Evolutionary conservation across 2,113 vertebrate genomes (phyloP).

Genomic region (Condylura cristata): DNA sequence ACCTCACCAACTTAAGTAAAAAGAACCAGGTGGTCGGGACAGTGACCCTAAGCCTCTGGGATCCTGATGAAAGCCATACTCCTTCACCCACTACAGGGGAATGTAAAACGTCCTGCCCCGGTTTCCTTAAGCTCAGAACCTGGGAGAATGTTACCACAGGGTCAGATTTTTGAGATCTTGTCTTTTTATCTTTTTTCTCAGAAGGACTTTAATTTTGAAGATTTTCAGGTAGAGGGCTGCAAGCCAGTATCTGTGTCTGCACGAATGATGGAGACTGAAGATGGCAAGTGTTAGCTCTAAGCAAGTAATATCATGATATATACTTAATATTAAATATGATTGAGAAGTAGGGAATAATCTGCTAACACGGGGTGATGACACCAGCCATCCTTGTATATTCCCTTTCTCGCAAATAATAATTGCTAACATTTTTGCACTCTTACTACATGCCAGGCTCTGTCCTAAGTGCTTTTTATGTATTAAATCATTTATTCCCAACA

Average conservation of each 20-base stretch:
- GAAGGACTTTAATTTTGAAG: conserved; percentile 5
- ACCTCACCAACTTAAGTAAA: neutral
- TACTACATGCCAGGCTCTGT: neutral
- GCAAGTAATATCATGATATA: neutral
- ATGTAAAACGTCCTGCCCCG: neutral
- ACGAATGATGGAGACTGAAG: neutral
- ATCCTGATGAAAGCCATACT: neutral
- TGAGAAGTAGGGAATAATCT: neutral
- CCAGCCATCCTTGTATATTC: neutral
- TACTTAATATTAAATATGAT: neutral
- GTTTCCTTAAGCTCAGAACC: neutral
- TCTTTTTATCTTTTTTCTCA: neutral
- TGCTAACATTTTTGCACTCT: neutral
- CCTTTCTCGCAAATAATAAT: neutral
- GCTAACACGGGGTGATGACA: neutral
- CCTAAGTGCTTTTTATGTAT: neutral
- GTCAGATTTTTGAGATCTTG: neutral
- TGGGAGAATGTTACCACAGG: neutral
- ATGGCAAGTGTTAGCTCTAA: neutral
- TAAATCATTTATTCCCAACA: conserved; percentile 9
- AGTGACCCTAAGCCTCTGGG: neutral
- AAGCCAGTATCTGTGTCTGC: neutral
- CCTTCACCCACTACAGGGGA: neutral
- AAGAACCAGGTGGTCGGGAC: neutral
- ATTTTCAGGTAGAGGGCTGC: neutral